Evolutionary conservation across 2,888 invertebrate species (phyloP), one percentile per base, ranked within the genome.

Genomic region (Allacma fusca): DNA sequence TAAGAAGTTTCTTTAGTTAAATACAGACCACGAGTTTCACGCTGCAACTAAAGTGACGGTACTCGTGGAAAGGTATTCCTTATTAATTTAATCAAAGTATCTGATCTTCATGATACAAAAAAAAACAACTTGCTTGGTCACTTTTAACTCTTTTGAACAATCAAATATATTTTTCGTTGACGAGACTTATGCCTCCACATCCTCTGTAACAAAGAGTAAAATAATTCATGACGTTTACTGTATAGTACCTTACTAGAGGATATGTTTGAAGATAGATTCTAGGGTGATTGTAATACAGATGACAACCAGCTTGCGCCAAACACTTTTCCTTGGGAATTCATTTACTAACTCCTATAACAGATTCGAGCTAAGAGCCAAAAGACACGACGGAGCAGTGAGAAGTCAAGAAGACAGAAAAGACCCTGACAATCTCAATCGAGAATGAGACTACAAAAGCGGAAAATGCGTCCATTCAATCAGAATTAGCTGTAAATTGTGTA

Each of bases 41-140:
- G 50, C 50, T 50, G 16, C 9, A 50, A 16, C 5, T 50, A 9
- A 16, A 50, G 19, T 50, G 19, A 12, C 50, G 9, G 5, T n/a
- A 16, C 19, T 50, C 2, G 5, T 50, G 5, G 5, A 16, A 34
- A 4, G 50, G 16, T 50, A 16, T 5, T 50, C 19, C 50, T 50
- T 50, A 13, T 19, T 19, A n/a, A 50, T 50, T 50, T 50, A 50
- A 50, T 50, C 50, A 50, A 50, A 28, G 28, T 12, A 71, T 50
- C 24, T 24, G 26, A 43, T 26, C 40, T 57, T 21, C 19, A 71
- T 21, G 26, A 50, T 50, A 12, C 19, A 29, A 75, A 76, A 76
- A 70, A 76, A 76, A 23, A 28, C 28, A 70, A 70, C 50, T 70
- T 69, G 70, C 59, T 76, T 59, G 76, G 70, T 59, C 59, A 69